A percentile compares a stretch with the other conserved stretches of the same genome.
Conservation (phyloP, 2,113 vertebrate species). For the Scophthalmus maximus region DNA sequence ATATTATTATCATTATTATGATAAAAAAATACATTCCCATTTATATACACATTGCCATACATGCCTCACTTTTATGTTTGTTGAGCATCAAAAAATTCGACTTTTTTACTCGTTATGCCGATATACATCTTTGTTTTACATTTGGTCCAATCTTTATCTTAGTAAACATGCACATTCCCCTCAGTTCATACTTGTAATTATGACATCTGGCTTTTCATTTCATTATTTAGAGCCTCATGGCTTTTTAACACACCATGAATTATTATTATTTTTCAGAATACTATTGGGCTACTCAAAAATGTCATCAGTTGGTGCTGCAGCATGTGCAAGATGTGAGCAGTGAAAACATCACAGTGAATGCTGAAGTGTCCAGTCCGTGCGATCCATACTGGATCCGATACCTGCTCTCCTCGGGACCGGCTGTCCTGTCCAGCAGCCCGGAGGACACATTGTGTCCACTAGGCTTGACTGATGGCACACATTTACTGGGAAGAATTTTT, state of each 20-base stretch:
- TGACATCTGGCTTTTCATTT: neutral
- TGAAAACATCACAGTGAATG: neutral
- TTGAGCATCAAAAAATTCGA: no score
- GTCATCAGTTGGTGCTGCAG: neutral
- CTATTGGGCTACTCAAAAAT: neutral
- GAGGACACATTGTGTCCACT: neutral
- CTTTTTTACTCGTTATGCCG: no score
- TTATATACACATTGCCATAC: no score
- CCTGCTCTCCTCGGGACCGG: neutral
- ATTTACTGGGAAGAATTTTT: neutral
- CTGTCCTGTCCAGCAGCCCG: neutral
- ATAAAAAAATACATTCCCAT: no score
- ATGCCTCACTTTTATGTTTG: no score
- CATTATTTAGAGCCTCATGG: neutral
- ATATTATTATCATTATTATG: no score
- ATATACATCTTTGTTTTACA: no score
- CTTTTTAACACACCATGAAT: neutral
- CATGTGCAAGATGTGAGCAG: neutral
- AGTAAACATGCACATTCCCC: no score
- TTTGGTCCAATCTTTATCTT: no score
- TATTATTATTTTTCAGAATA: neutral
- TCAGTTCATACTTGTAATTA: no score
- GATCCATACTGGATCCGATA: neutral
- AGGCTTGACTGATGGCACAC: neutral
- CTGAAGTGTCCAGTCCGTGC: neutral